Evolutionary conservation across 2,888 invertebrate species (phyloP), one percentile per base, ranked within the genome.

Genomic region (Psylliodes chrysocephalus): DNA sequence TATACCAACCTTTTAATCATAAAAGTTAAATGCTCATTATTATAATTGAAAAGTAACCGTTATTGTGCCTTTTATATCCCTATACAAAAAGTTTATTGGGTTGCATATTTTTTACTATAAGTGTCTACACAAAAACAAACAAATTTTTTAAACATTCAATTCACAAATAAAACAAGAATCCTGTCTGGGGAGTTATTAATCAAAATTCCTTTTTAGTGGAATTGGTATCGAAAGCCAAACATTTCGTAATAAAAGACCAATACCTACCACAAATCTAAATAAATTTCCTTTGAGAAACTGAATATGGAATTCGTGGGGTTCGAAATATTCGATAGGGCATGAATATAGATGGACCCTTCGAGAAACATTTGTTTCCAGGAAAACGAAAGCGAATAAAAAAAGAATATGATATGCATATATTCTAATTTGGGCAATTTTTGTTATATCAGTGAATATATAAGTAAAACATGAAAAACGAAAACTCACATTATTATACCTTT

Each of bases 231-330:
- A 33, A 44, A 44, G 17, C 44, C 44, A 44, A 44, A 44, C 18
- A 44, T 19, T 44, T 18, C 44, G 7, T 10, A 44, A 44, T 44
- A 44, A 44, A 44, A 44, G 44, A 44, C 17, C 44, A 15, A 44
- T 44, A 19, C 6, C 44, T 44, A 19, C 6, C 44, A 19, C 18
- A 44, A 44, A 44, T 44, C 44, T 44, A 44, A 44, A 44, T 44
- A 44, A 44, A 44, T 44, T 44, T 14, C 44, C 2, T 10, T 18
- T 7, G 44, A 44, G 19, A 44, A 18, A 44, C 17, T 44, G 44
- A 7, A 44, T 17, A 44, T 44, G 17, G 44, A 44, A 44, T 19
- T 44, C 44, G 44, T 18, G 44, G 8, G 15, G 18, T 44, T 18
- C n/a, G 44, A 19, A 18, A 44, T 19, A 44, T 44, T 44, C 44